A percentile compares a stretch with the other conserved stretches of the same genome.
phyloP scores from a whole-genome alignment of 1,140 invertebrate species.

The Drosophila littoralis region DNA sequence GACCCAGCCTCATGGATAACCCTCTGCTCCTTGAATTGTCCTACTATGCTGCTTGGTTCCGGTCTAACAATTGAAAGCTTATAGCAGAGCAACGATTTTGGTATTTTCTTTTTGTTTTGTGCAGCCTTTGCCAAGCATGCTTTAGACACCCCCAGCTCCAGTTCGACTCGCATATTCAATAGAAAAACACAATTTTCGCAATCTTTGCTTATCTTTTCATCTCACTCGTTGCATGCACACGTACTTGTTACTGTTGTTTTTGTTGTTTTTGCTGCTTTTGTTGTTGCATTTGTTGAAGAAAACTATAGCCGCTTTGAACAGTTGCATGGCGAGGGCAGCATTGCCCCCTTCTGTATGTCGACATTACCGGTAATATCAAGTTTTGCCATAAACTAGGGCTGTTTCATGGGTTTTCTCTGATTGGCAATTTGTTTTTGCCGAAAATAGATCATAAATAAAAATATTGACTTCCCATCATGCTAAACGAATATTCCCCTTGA shows the following conservation, averaged over 20 bases:
- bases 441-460: no score
- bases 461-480: no score
- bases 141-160: slow-evolving; percentile 16
- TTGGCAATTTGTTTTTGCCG: no score
- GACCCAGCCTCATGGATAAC: slow-evolving; percentile 6
- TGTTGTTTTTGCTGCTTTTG: slow-evolving; percentile 26
- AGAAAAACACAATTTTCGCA: slow-evolving; percentile 79
- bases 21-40: neutral
- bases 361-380: slow-evolving; percentile 52
- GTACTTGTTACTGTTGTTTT: slow-evolving; percentile 18
- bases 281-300: slow-evolving; percentile 58
- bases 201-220: slow-evolving; percentile 82
- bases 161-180: slow-evolving; percentile 49
- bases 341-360: slow-evolving; percentile 58
- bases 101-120: slow-evolving; percentile 69
- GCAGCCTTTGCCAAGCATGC: slow-evolving; percentile 55
- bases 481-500: no score
- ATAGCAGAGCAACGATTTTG: slow-evolving; percentile 49
- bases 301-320: slow-evolving; percentile 53
- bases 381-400: slow-evolving; percentile 38
- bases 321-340: slow-evolving; percentile 12
- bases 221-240: slow-evolving; percentile 55
- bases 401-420: neutral
- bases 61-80: slow-evolving; percentile 62
- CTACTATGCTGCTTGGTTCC: slow-evolving; percentile 17